A percentile compares a stretch with the other conserved stretches of the same genome.
Conservation (phyloP, 2,797 vertebrate species). For the Oryzias sinensis region DNA sequence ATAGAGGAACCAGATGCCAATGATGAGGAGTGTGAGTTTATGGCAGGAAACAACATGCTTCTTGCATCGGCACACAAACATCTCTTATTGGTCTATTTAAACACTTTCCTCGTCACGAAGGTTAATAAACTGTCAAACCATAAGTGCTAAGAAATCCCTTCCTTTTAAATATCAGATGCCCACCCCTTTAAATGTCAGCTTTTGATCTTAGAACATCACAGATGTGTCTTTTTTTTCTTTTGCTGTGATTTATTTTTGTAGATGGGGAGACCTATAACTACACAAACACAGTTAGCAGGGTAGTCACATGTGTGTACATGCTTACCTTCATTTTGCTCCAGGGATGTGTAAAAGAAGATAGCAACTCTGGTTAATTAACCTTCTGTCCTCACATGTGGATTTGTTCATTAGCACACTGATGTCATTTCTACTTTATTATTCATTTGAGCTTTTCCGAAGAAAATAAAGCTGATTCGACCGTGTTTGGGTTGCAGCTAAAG, state of each 20-base stretch:
- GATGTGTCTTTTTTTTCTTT: conserved; percentile 33
- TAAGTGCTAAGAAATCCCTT: conserved; percentile 61
- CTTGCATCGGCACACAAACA: conserved; percentile 1
- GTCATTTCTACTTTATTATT: neutral
- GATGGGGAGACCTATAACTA: conserved; percentile 16
- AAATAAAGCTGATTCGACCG: neutral
- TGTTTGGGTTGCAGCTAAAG: conserved; percentile 79
- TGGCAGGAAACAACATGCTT: conserved; percentile 14
- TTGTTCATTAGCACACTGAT: neutral
- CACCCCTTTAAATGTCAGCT: conserved; percentile 70
- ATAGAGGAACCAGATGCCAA: conserved; percentile 91
- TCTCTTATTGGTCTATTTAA: conserved; percentile 34
- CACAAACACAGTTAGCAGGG: conserved; percentile 5
- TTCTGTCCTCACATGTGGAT: conserved; percentile 12
- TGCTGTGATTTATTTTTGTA: conserved; percentile 18
- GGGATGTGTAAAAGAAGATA: conserved; percentile 21
- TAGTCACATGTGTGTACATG: conserved; percentile 7
- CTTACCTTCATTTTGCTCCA: conserved; percentile 15
- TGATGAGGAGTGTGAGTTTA: conserved; percentile 93
- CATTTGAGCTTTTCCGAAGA: neutral
- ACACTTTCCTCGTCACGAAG: conserved; percentile 30
- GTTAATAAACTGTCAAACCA: conserved; percentile 76
- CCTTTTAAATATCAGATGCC: conserved; percentile 66
- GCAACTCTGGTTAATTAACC: conserved; percentile 50
- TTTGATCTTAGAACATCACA: conserved; percentile 60